Base-by-base conservation (phyloP, 2,113 vertebrate genomes). In the Mesitornis unicolor region DNA sequence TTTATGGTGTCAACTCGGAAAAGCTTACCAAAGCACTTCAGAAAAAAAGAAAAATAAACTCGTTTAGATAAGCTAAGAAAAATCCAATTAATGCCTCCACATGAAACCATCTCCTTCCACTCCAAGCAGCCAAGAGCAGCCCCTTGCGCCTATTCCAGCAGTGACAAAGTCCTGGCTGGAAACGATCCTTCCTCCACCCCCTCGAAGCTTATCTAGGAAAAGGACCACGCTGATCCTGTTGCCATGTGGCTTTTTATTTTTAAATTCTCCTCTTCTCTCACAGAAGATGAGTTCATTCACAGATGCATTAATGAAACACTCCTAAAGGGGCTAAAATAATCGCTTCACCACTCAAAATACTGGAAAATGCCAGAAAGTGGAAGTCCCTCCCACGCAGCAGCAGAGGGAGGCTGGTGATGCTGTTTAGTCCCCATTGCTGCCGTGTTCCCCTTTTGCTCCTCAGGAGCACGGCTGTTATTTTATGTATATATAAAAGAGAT, bases 401-500 rank as follows among this genome's bases (percentile, higher is more conserved):
- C 75, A 85, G 77, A 11, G n/a, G n/a, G n/a, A 22, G 68, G 43
- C 29, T 6, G 64, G 71, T 7, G 78, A 29, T 26, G 8, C 0
- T 1, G 1, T 4, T 15, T 12, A 47, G 81, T 40, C 18, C 56
- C 76, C 0, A 1, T 13, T 4, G 9, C 5, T 1, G 1, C 1
- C 0, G 19, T 6, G 47, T 11, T 38, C 59, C 59, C 81, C 1
- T 4, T 19, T 25, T 3, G 47, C 43, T 43, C 51, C 54, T n/a
- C n/a, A n/a, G n/a, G n/a, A n/a, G n/a, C n/a, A n/a, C n/a, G n/a
- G n/a, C n/a, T n/a, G n/a, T n/a, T n/a, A n/a, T n/a, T n/a, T n/a
- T n/a, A n/a, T n/a, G n/a, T n/a, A n/a, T n/a, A n/a, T n/a, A n/a
- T n/a, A n/a, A n/a, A n/a, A n/a, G n/a, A n/a, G n/a, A n/a, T n/a